A percentile compares a stretch with the other conserved stretches of the same genome.
Conservation (phyloP, 1,140 invertebrate species). For the Solenopsis invicta region DNA sequence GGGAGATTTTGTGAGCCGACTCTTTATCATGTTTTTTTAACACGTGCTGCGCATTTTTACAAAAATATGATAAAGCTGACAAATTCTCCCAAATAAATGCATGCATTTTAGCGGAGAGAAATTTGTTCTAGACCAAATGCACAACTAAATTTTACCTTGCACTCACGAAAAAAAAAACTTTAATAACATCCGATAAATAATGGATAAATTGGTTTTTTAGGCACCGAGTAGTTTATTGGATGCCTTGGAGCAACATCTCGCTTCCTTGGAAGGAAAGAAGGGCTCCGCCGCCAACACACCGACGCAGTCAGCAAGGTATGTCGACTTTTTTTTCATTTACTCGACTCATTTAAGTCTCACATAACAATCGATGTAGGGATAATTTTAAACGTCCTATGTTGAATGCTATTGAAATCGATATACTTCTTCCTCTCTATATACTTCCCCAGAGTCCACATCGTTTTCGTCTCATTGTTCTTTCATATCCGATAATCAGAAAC, state of each 20-base stretch:
- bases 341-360: constrained; percentile 28
- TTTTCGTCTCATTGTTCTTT: constrained; percentile 52
- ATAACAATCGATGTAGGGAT: constrained; percentile 65
- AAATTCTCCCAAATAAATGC: constrained; percentile 48
- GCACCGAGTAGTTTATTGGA: constrained; percentile 99
- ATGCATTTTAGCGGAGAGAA: constrained; percentile 45
- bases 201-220: constrained; percentile 79
- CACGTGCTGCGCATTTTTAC: neutral
- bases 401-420: constrained; percentile 55
- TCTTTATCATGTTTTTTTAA: neutral
- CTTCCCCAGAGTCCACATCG: constrained; percentile 31
- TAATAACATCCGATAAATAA: constrained; percentile 21
- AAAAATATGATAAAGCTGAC: neutral
- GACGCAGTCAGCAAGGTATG: constrained; percentile 93
- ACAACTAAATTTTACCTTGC: constrained; percentile 41
- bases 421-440: constrained; percentile 39
- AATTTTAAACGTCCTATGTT: constrained; percentile 51
- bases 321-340: constrained; percentile 49
- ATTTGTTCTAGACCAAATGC: constrained; percentile 38
- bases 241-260: constrained; percentile 98
- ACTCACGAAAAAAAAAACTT: neutral
- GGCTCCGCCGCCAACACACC: constrained; percentile 94
- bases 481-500: constrained; percentile 35
- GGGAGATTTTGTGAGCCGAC: constrained; percentile 36
- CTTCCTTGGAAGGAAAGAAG: constrained; percentile 97